A percentile compares a stretch with the other conserved stretches of the same genome.
These are phyloP conservation scores for Phylloscopus collybita DNA, from an alignment of 2,797 vertebrate genomes.

Conservation along the genomic window DNA sequence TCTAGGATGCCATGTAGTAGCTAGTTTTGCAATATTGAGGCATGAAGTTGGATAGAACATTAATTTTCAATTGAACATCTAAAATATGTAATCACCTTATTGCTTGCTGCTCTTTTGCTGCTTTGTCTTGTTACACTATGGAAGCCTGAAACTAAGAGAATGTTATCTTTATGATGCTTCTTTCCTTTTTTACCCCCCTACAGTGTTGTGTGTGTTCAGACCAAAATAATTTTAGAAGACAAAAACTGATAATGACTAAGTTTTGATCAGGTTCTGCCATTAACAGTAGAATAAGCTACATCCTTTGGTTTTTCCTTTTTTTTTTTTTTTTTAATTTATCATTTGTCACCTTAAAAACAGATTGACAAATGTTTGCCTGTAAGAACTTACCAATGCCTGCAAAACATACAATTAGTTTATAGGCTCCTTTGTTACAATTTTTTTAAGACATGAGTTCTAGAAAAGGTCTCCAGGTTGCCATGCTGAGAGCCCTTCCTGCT, in stretches of 20 bases:
- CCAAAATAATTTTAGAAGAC: not conserved
- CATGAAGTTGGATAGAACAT: not conserved
- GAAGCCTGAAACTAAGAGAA: not conserved
- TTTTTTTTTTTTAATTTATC: not conserved
- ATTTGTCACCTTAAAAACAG: not conserved
- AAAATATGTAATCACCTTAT: not conserved
- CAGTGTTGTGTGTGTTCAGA: not conserved
- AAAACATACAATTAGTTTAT: not conserved
- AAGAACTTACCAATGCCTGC: not conserved
- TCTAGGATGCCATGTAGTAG: not conserved
- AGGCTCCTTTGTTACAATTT: not conserved
- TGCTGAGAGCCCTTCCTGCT: not conserved
- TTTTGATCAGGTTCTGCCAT: not conserved
- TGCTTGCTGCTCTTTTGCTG: not conserved
- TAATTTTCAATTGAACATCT: not conserved
- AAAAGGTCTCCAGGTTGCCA: not conserved
- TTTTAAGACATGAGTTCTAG: not conserved
- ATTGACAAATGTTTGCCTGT: not conserved
- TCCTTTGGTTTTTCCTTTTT: not conserved
- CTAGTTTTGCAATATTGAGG: not conserved
- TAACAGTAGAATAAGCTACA: not conserved
- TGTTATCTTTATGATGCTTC: not conserved
- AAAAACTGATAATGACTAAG: not conserved
- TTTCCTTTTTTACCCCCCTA: not conserved
- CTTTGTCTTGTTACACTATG: not conserved